Evolutionary conservation across 2,113 vertebrate genomes (phyloP), one percentile per base, ranked within the genome.

Genomic region (Oreochromis niloticus): DNA sequence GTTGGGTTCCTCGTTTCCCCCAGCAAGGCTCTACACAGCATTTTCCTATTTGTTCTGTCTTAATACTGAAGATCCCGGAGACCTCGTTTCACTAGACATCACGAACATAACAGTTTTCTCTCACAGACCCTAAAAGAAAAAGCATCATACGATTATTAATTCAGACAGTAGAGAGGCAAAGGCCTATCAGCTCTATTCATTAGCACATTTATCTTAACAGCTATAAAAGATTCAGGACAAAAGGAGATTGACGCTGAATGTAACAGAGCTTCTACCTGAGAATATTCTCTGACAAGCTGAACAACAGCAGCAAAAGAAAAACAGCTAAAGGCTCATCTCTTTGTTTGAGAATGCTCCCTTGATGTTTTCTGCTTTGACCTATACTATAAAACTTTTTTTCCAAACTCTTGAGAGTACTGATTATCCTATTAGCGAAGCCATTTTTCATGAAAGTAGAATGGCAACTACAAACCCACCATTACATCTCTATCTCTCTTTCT

Each of bases 111-210:
- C 54, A 68, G 7, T 52, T 75, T 86, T 66, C 73, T 90, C 55
- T n/a, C 57, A 8, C 66, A 48, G 7, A 73, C 68, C 75, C 17
- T 2, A 8, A 80, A 55, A 36, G 22, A 78, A 32, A 36, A 48
- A 82, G 4, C 17, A 82, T 59, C 14, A 87, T 61, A 82, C 36
- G 66, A 81, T 92, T 68, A 94, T 89, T 90, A 87, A 91, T 89
- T 87, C 8, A 88, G 75, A 78, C 24, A 2, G 59, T 24, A 56
- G 34, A 81, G 24, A 52, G 57, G 78, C 17, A 75, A 83, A 54
- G 71, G 57, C 90, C 68, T 59, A 66, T 54, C 81, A 48, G 52
- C 34, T 52, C 52, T 41, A 30, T n/a, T 88, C 52, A 93, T 83
- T 66, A 81, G 22, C 48, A 73, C 63, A 63, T 93, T 75, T 66